Conservation (phyloP, 2,113 vertebrate genomes). For the Thryonomys swinderianus region DNA sequence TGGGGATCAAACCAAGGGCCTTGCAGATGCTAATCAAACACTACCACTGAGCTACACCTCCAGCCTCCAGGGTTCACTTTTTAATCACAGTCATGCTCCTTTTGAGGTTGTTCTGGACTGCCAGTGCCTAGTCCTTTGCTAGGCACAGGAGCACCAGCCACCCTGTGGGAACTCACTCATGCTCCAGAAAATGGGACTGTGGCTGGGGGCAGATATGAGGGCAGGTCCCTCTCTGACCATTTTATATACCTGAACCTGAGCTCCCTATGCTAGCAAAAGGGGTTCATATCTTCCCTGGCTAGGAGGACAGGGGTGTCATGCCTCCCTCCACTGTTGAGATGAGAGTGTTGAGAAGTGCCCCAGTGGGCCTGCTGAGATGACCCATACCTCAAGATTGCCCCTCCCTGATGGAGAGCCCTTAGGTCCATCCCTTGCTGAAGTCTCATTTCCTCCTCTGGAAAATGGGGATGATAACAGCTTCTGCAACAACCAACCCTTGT, state of each 20-base stretch:
- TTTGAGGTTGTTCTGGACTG: too few species aligned
- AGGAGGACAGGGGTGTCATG: background rate
- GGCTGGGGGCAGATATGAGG: background rate
- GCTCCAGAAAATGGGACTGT: background rate
- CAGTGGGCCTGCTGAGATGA: too few species aligned
- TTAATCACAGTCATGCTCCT: background rate
- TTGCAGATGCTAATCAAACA: background rate
- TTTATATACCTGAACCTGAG: background rate
- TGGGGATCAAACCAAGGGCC: background rate
- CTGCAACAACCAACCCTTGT: background rate
- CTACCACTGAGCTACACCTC: background rate
- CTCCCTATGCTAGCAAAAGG: background rate
- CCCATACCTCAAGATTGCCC: background rate
- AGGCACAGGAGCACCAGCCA: background rate
- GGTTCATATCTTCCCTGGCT: background rate
- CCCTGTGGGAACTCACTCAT: rapidly evolving
- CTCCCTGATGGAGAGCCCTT: background rate
- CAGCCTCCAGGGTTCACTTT: background rate
- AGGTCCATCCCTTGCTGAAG: background rate
- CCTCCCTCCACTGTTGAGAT: background rate
- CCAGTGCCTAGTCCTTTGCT: background rate
- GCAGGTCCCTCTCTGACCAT: background rate
- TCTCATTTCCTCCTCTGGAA: background rate
- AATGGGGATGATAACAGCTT: background rate
- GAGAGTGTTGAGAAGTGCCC: background rate